Evolutionary conservation across 2,797 vertebrate genomes (phyloP).

Genomic region (Pelobates cultripes): DNA sequence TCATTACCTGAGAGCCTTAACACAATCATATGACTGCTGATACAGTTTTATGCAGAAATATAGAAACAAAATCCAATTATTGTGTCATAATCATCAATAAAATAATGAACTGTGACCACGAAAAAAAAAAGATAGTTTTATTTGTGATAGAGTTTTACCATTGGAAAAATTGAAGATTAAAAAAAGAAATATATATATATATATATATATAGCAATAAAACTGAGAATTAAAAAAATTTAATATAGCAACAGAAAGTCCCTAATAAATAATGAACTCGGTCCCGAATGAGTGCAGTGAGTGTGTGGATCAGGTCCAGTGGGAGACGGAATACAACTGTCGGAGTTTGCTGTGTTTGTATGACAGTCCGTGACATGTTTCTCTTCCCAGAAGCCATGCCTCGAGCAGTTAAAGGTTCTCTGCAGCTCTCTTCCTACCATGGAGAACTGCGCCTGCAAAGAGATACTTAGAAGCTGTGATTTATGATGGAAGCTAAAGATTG

Average conservation of each 20-base stretch:
- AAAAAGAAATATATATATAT: too few species aligned
- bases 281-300: conserved; percentile 7
- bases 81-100: too few species aligned
- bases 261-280: neutral
- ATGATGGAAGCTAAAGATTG: conserved; percentile 29
- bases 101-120: too few species aligned
- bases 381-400: conserved; percentile 39
- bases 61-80: too few species aligned
- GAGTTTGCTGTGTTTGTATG: conserved; percentile 17
- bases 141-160: too few species aligned
- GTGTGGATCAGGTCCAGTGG: neutral
- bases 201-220: too few species aligned
- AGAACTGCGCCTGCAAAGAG: conserved; percentile 25
- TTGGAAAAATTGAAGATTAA: too few species aligned
- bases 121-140: too few species aligned
- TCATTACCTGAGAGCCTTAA: too few species aligned
- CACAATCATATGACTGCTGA: too few species aligned
- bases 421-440: conserved; percentile 26
- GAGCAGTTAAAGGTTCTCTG: conserved; percentile 23
- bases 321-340: neutral
- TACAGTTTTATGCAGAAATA: too few species aligned
- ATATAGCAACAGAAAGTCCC: neutral
- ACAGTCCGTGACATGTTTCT: conserved; percentile 29
- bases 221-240: too few species aligned
- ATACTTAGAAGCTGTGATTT: conserved; percentile 39